Evolutionary conservation across 2,888 invertebrate species (phyloP).

Genomic region (Plagodis pulveraria): DNA sequence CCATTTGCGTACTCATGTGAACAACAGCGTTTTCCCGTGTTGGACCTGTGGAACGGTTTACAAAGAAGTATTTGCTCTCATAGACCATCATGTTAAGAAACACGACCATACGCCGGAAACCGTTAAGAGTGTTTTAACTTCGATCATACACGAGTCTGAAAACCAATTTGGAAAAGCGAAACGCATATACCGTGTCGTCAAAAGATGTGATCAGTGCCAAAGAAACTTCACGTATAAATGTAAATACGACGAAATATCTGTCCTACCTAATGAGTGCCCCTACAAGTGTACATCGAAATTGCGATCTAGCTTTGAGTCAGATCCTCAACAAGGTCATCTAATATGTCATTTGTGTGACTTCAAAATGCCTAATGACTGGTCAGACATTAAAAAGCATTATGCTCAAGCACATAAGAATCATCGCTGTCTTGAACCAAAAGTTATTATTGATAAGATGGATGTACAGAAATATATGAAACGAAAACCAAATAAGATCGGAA

Average conservation of each 20-base stretch:
- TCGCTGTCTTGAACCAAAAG: conserved; percentile 64
- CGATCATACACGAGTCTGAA: conserved; percentile 35
- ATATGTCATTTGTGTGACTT: conserved; percentile 64
- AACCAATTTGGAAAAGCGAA: conserved; percentile 21
- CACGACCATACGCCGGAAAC: conserved; percentile 45
- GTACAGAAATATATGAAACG: conserved; percentile 41
- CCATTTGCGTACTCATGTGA: conserved; percentile 62
- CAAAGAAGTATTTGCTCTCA: conserved; percentile 48
- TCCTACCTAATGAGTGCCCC: conserved; percentile 68
- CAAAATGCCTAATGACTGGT: conserved; percentile 62
- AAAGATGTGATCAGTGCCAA: conserved; percentile 65
- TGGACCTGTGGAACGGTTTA: conserved; percentile 63
- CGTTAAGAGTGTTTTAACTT: conserved; percentile 39
- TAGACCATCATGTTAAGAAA: conserved; percentile 57
- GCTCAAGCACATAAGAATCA: conserved; percentile 57
- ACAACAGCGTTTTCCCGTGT: conserved; percentile 61
- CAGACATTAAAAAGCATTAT: conserved; percentile 67
- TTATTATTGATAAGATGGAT: conserved; percentile 54
- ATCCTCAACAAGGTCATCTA: conserved; percentile 39
- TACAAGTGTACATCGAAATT: conserved; percentile 55
- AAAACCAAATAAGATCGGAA: conserved; percentile 31
- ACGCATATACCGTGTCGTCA: conserved; percentile 60
- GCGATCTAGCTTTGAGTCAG: conserved; percentile 31
- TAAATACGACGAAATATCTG: conserved; percentile 58
- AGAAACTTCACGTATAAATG: conserved; percentile 68